These are phyloP conservation scores for Propithecus coquereli DNA, from an alignment of 2,113 vertebrate genomes.

Conservation along the genomic window DNA sequence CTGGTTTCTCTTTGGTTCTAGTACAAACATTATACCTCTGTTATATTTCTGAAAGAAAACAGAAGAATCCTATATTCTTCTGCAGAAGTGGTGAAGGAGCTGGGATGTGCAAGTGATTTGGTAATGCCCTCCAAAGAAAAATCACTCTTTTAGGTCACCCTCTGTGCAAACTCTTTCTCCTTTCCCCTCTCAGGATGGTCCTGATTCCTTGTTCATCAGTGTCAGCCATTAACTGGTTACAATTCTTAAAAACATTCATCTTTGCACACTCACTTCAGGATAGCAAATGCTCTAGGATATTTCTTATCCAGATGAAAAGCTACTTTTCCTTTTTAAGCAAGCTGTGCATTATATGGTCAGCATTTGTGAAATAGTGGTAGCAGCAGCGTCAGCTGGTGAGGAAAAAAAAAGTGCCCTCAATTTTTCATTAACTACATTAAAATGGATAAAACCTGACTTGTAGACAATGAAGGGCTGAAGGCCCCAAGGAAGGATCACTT, in stretches of 20 bases:
- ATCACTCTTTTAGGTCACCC: background rate
- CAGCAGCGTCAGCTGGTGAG: background rate
- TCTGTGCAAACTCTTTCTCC: background rate
- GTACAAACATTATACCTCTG: background rate
- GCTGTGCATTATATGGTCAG: background rate
- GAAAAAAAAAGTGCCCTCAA: background rate
- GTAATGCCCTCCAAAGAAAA: background rate
- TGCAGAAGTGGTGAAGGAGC: background rate
- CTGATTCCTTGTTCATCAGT: background rate
- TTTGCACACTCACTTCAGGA: background rate
- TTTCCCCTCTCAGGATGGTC: background rate
- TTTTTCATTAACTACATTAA: slow-evolving; percentile 30
- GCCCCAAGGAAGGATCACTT: background rate
- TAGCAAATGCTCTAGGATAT: background rate
- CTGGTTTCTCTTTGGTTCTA: slow-evolving; percentile 1
- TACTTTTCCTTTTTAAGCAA: background rate
- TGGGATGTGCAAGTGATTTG: background rate
- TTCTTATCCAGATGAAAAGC: background rate
- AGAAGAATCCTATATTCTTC: background rate
- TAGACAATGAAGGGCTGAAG: background rate
- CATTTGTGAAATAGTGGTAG: background rate
- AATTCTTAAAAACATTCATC: background rate
- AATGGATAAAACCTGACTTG: slow-evolving; percentile 14
- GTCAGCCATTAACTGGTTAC: background rate
- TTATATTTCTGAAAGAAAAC: background rate